Base-by-base conservation (phyloP, 2,113 vertebrate species). In the Hippocampus comes region DNA sequence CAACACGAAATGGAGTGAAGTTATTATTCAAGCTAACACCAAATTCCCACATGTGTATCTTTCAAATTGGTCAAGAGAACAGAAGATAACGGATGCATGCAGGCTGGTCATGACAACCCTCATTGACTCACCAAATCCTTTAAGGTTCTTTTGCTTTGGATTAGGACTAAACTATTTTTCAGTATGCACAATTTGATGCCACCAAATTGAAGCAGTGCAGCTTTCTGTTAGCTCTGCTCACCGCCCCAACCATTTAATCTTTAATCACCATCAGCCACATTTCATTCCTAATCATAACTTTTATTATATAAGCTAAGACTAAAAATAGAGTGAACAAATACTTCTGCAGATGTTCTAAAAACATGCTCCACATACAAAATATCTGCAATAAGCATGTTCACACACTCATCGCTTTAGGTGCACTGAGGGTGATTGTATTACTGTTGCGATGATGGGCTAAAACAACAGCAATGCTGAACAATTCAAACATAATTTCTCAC, bases 401-500 rank as follows among this genome's bases (percentile, higher is more conserved):
- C 60, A 63, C 30, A 18, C 43, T 69, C 49, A 27, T 49, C 38
- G 46, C 15, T 74, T 74, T 21, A 75, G 77, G 67, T 42, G 38
- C 27, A 46, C 27, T 20, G 41, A 6, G 46, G 66, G 41, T 63
- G 74, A 78, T 46, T 48, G 71, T 30, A 68, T 61, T 23, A 43
- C 21, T 63, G 42, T 41, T 48, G 27, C 67, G 76, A 38, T 72
- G 23, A 55, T 3, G 20, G 42, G 3, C 17, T 68, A 65, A 71
- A 60, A 69, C 60, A 79, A 71, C 70, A 78, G 80, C 67, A 63
- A 67, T 72, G 63, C 63, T 71, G 38, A 73, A 65, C 21, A 63
- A 74, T 49, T 67, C 71, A 68, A 74, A 80, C 56, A 77, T 18
- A 84, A 38, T 38, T 71, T 69, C 78, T 81, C 27, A 66, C 77